These are phyloP conservation scores for Iguana delicatissima DNA, from an alignment of 2,797 vertebrate species.

Conservation along the genomic window DNA sequence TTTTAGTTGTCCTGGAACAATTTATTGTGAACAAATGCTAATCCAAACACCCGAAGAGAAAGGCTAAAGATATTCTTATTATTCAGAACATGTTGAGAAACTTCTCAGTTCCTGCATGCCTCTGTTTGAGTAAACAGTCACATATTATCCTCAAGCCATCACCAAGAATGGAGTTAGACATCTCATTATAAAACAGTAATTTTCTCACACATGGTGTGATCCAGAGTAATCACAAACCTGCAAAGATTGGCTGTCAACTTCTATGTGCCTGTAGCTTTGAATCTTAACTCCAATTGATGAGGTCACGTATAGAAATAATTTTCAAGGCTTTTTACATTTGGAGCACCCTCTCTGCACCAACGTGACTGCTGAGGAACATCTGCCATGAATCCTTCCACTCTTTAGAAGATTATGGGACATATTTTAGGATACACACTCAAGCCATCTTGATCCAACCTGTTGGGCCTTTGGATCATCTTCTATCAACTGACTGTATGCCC, in stretches of 20 bases:
- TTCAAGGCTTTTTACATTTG: not conserved
- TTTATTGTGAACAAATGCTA: not conserved
- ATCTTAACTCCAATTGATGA: not conserved
- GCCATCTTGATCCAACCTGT: not conserved
- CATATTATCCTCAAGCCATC: not conserved
- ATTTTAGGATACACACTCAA: not conserved
- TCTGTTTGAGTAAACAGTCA: not conserved
- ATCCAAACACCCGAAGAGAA: not conserved
- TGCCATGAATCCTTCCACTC: not conserved
- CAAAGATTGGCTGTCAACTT: not conserved
- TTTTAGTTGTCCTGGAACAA: not conserved
- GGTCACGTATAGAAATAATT: not conserved
- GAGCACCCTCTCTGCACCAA: not conserved
- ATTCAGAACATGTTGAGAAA: not conserved
- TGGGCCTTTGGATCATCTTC: not conserved
- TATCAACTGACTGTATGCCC: not conserved
- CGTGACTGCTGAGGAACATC: not conserved
- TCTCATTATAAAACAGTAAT: not conserved
- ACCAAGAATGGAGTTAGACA: not conserved
- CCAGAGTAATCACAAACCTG: not conserved
- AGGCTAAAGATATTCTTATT: not conserved
- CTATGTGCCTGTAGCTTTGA: not conserved
- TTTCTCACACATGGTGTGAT: not conserved
- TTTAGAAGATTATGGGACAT: not conserved
- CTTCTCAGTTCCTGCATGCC: not conserved